These are phyloP conservation scores for Tinamus guttatus DNA, from an alignment of 2,113 vertebrate genomes.

Conservation along the genomic window DNA sequence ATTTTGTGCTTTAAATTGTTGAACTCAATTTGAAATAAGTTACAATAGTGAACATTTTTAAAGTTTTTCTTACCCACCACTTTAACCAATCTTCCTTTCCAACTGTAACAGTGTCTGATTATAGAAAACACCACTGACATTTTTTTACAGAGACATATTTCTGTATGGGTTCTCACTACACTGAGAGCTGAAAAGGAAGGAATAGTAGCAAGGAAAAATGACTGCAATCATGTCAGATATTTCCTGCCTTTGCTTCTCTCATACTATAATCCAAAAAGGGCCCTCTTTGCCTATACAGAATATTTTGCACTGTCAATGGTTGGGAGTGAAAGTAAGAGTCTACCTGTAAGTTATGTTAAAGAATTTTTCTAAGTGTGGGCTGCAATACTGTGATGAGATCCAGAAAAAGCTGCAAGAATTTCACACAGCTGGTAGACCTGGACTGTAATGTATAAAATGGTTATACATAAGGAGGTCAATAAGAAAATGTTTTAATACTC, in stretches of 20 bases:
- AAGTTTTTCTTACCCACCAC: not conserved
- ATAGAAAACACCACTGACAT: not conserved
- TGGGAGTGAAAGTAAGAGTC: not conserved
- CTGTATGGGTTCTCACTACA: not conserved
- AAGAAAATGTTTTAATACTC: not conserved
- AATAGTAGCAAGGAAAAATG: not conserved
- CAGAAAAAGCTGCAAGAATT: not conserved
- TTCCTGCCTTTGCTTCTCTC: not conserved
- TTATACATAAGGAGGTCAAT: not conserved
- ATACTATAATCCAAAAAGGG: not conserved
- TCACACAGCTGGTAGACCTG: not conserved
- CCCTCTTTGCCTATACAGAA: not conserved
- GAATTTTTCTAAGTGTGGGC: not conserved
- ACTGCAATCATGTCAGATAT: not conserved
- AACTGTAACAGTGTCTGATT: not conserved
- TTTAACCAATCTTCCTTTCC: not conserved
- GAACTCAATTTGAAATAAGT: not conserved
- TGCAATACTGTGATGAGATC: not conserved
- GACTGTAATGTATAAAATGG: not conserved
- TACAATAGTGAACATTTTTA: not conserved
- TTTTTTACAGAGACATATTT: not conserved
- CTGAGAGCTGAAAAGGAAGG: not conserved
- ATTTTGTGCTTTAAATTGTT: not conserved
- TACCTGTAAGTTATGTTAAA: not conserved
- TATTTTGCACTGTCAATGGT: not conserved